These are phyloP conservation scores for Macaria liturata DNA, from an alignment of 2,888 invertebrate genomes.

Conservation along the genomic window DNA sequence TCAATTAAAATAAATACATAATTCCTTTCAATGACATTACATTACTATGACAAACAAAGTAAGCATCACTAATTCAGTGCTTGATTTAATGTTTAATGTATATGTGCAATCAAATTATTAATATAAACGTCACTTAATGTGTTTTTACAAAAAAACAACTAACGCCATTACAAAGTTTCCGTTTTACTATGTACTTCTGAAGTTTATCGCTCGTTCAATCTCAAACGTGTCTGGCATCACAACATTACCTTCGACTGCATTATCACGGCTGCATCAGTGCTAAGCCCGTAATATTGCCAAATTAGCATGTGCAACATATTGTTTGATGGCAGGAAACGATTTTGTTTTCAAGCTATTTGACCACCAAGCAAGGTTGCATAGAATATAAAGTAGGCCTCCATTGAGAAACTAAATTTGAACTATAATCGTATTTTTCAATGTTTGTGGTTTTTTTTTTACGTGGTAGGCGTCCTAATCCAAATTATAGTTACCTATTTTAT, in stretches of 20 bases:
- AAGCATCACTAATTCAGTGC: too few species aligned
- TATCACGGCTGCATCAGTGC: conserved; percentile 32
- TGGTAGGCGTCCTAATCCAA: too few species aligned
- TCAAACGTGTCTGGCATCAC: conserved; percentile 29
- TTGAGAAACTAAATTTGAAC: conserved; percentile 1
- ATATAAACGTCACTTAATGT: too few species aligned
- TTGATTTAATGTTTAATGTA: too few species aligned
- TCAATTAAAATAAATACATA: too few species aligned
- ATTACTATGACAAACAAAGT: too few species aligned
- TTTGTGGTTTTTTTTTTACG: too few species aligned
- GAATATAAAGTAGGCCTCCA: conserved; percentile 7
- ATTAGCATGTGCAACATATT: conserved; percentile 58
- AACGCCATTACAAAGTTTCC: not conserved
- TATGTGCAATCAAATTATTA: too few species aligned
- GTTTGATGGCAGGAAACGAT: conserved; percentile 55
- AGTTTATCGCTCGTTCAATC: conserved; percentile 25
- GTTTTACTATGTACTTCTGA: conserved; percentile 17
- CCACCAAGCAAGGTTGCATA: conserved; percentile 23
- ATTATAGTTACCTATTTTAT: too few species aligned
- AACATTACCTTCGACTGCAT: conserved; percentile 16
- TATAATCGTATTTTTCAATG: too few species aligned
- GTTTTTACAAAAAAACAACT: too few species aligned
- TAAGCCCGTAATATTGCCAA: conserved; percentile 33
- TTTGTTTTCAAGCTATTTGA: conserved; percentile 47
- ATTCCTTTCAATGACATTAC: too few species aligned